Base-by-base conservation (phyloP, 2,888 invertebrate species). In the Abrostola triplasia region DNA sequence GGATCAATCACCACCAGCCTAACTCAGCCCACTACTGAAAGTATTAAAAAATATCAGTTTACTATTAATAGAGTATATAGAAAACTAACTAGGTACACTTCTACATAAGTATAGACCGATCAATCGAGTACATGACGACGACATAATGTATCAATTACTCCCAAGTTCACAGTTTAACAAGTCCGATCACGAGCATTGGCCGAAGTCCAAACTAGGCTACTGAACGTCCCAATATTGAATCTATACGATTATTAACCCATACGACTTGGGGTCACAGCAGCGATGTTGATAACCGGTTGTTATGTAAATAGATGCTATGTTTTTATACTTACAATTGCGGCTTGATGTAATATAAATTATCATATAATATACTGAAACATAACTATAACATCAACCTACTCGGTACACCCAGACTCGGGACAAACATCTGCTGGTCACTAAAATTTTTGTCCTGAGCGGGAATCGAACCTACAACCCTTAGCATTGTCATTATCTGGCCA, bases 161-260 rank as follows among this genome's bases (percentile, higher is more conserved):
- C 44, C 36, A 67, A 68, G 58, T 75, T 41, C 59, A 11, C 38
- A 68, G 59, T 59, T 0, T 64, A 13, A 40, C 4, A 1, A 59
- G 38, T 62, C 59, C 64, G 63, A 77, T 79, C 69, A 72, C 79
- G 76, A 71, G 70, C 68, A 62, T 81, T 78, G 77, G 77, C 80
- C 48, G 13, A 54, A 69, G 61, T 74, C 77, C 73, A 67, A 74
- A 53, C 63, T 62, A 59, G 73, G 67, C 65, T 64, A 73, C 68
- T 57, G 36, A 70, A 67, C 78, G 60, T 78, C 75, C 76, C 71
- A 80, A 83, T 84, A 86, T 86, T 84, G 81, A 86, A 85, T 85
- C 80, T 84, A 84, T 86, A 77, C 79, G 83, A 83, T 86, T 86
- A 84, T 84, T 83, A 83, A 80, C 82, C 79, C 75, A 76, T 78